Evolutionary conservation across 2,888 invertebrate species (phyloP).

Genomic region (Unio delphinus): DNA sequence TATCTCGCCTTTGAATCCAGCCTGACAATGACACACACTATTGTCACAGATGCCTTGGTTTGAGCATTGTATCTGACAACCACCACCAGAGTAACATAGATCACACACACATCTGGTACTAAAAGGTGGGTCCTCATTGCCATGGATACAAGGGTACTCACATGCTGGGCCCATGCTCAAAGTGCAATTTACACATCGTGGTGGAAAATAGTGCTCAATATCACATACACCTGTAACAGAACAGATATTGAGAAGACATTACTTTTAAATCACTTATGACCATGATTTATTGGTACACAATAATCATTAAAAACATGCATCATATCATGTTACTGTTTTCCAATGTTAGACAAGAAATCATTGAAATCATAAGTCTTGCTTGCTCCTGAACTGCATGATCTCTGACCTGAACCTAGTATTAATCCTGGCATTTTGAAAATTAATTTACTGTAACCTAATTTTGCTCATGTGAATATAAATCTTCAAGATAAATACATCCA

Average conservation of each 20-base stretch:
- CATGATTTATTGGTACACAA: too few species aligned
- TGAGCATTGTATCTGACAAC: conserved; percentile 49
- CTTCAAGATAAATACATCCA: too few species aligned
- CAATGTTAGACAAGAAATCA: too few species aligned
- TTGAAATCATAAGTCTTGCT: too few species aligned
- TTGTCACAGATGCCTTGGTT: conserved; percentile 35
- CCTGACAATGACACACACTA: conserved; percentile 35
- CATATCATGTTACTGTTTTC: too few species aligned
- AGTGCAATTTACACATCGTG: conserved; percentile 47
- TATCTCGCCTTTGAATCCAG: conserved; percentile 47
- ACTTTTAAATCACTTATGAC: too few species aligned
- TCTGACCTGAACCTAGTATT: too few species aligned
- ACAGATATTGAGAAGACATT: not conserved
- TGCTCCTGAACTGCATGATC: too few species aligned
- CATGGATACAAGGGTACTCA: conserved; percentile 51
- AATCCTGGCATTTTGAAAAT: too few species aligned
- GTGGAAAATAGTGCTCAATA: conserved; percentile 35
- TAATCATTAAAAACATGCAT: too few species aligned
- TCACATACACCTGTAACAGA: conserved; percentile 44
- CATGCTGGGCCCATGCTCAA: conserved; percentile 51
- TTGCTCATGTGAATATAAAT: too few species aligned
- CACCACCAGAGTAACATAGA: conserved; percentile 46
- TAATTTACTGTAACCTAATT: too few species aligned
- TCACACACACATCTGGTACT: conserved; percentile 45
- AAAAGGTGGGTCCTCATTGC: conserved; percentile 39